Evolutionary conservation across 2,113 vertebrate genomes (phyloP).

Genomic region (Panthera leo): DNA sequence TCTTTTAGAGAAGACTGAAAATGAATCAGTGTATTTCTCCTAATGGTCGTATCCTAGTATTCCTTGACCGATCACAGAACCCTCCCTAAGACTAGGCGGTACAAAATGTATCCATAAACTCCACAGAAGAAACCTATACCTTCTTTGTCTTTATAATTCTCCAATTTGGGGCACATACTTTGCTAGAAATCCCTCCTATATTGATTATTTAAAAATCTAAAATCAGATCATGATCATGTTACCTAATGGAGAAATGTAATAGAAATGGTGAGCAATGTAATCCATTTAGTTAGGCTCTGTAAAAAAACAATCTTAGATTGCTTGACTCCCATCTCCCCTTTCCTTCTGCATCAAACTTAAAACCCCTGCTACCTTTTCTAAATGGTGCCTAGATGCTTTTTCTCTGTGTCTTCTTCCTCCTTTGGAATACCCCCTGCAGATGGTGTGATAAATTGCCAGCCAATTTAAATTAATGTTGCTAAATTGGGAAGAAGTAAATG

Average conservation of each 20-base stretch:
- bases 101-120: neutral
- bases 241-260: too few species aligned
- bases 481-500: slow-evolving; percentile 47
- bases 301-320: neutral
- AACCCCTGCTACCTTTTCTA: neutral
- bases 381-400: neutral
- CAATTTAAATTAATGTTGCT: slow-evolving; percentile 64
- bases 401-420: neutral
- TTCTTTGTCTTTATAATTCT: neutral
- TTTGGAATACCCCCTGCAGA: neutral
- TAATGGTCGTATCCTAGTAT: neutral
- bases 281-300: neutral
- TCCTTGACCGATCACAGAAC: neutral
- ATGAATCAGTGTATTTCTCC: neutral
- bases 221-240: neutral
- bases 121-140: neutral
- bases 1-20: neutral
- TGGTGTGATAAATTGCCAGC: neutral
- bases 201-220: neutral
- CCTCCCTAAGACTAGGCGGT: neutral
- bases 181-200: neutral
- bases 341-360: neutral
- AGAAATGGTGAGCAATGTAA: neutral
- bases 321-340: neutral
- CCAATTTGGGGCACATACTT: neutral